Percentiles rank a stretch among this genome's conserved stretches.
phyloP scores from a whole-genome alignment of 2,113 vertebrate genomes.

The Epinephelus lanceolatus region DNA sequence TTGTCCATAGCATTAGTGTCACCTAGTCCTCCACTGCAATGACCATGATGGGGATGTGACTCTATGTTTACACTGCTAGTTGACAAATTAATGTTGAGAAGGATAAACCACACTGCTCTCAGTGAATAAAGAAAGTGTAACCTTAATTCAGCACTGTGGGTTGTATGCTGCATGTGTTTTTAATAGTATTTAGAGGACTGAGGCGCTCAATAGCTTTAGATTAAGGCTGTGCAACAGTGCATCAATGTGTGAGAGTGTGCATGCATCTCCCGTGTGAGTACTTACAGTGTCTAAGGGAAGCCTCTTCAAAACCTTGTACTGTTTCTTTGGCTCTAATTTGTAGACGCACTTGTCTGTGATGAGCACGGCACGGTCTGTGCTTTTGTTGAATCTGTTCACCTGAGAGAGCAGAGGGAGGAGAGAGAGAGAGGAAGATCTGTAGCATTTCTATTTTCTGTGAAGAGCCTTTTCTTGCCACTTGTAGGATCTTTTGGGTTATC shows the following conservation, averaged over 20 bases:
- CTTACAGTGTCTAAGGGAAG: constrained; percentile 87
- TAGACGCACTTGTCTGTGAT: constrained; percentile 92
- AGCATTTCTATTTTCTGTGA: constrained; percentile 4
- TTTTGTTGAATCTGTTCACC: constrained; percentile 92
- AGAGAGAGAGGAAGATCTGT: background rate
- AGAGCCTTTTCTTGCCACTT: background rate
- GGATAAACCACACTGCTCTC: background rate
- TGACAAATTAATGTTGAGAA: background rate
- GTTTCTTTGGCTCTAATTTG: constrained; percentile 90
- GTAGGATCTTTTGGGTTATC: constrained; percentile 1
- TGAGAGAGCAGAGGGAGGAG: constrained; percentile 56
- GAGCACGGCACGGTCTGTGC: constrained; percentile 89
- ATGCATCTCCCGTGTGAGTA: constrained; percentile 13
- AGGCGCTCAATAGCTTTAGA: background rate
- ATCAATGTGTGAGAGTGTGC: constrained; percentile 3
- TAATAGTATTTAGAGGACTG: background rate
- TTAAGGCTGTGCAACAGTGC: background rate
- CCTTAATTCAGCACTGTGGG: too few species aligned
- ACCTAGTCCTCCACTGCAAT: too few species aligned
- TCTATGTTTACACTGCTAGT: background rate
- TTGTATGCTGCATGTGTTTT: background rate
- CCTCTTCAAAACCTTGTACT: constrained; percentile 89
- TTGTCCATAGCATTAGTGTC: too few species aligned
- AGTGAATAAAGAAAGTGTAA: too few species aligned
- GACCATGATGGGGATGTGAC: too few species aligned